Conservation (phyloP, 92 coral and sea anemone genomes). For the Epizoanthus ramosus region DNA sequence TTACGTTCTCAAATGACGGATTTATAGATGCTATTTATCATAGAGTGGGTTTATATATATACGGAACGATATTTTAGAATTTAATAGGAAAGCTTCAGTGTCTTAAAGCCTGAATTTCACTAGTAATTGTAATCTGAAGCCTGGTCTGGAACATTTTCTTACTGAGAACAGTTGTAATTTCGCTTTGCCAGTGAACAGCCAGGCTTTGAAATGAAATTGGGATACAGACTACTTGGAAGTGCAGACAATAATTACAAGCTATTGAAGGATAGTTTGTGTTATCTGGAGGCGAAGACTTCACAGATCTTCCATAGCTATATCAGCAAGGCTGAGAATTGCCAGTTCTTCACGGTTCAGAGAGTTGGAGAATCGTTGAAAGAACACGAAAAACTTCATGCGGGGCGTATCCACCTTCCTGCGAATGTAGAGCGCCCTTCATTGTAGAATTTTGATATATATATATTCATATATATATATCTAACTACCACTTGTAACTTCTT, state of each 20-base stretch:
- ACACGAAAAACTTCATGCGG: neutral
- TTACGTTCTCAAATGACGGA: neutral
- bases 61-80: constrained; percentile 25
- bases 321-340: too few species aligned
- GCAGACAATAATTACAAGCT: neutral
- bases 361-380: neutral
- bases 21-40: constrained; percentile 24
- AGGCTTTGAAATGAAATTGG: neutral
- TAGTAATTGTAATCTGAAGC: constrained; percentile 1
- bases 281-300: neutral
- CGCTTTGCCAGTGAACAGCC: neutral
- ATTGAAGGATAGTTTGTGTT: neutral
- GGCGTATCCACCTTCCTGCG: neutral
- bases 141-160: neutral
- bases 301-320: too few species aligned
- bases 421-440: too few species aligned
- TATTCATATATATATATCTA: neutral
- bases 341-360: too few species aligned
- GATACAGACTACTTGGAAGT: neutral
- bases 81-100: neutral
- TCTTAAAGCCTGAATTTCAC: neutral
- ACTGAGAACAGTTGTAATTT: too few species aligned
- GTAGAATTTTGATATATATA: neutral
- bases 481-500: constrained; percentile 48
- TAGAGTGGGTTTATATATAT: constrained; percentile 15